Conservation (phyloP, 2,113 vertebrate genomes). For the Riparia riparia region DNA sequence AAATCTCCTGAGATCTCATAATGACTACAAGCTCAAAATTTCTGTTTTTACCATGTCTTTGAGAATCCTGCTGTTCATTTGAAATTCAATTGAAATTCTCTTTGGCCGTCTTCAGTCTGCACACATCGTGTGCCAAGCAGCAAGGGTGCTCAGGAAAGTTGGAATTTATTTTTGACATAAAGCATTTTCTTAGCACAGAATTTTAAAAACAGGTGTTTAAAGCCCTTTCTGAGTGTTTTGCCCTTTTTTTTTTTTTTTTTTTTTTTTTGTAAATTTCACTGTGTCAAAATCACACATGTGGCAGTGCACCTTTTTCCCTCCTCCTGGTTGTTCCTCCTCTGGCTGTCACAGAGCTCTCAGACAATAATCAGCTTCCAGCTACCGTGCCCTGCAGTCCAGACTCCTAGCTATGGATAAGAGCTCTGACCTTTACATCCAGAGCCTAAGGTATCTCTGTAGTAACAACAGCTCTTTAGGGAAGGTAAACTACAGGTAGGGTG, state of each 20-base stretch:
- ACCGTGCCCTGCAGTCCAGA: neutral
- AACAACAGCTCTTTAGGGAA: neutral
- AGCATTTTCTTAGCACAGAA: fast-evolving
- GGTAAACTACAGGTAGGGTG: neutral
- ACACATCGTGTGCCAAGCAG: neutral
- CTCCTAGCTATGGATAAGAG: neutral
- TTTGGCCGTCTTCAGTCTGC: neutral
- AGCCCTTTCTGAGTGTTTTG: neutral
- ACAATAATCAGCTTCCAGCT: neutral
- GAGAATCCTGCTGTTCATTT: neutral
- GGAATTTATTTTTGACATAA: neutral
- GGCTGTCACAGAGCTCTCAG: neutral
- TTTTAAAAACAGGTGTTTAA: neutral
- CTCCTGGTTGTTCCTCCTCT: neutral
- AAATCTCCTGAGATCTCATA: neutral
- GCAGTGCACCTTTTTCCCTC: neutral
- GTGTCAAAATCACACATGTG: fast-evolving
- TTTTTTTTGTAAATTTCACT: neutral
- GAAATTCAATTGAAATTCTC: neutral
- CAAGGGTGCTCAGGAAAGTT: neutral
- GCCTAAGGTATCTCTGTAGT: neutral
- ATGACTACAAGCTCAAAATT: neutral
- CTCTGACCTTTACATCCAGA: neutral
- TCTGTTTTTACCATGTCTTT: neutral
- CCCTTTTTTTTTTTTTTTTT: neutral